Percentiles rank a stretch among this genome's conserved stretches.
Conservation (phyloP, 2,113 vertebrate genomes). For the Rissa tridactyla region DNA sequence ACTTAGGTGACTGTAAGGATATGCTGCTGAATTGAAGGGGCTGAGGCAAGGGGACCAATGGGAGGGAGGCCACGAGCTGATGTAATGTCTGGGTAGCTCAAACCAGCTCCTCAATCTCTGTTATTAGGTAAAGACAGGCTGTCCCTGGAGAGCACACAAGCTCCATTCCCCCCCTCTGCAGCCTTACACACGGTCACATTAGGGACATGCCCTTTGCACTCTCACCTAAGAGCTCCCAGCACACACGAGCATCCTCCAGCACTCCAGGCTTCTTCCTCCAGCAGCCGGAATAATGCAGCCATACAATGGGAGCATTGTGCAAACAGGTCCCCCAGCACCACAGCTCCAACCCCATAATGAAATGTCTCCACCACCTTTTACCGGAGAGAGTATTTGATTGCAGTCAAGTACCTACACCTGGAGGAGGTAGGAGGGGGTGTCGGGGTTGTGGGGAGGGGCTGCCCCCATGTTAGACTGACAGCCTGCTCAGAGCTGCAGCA, state of each 20-base stretch:
- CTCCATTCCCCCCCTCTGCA: neutral
- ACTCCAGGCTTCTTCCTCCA: neutral
- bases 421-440: neutral
- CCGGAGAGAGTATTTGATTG: neutral
- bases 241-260: neutral
- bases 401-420: neutral
- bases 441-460: neutral
- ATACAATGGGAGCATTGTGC: neutral
- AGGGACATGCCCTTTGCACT: slow-evolving; percentile 18
- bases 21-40: neutral
- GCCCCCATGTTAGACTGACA: neutral
- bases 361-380: neutral
- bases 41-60: neutral
- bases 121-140: neutral
- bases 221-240: neutral
- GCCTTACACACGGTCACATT: neutral
- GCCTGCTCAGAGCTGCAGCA: neutral
- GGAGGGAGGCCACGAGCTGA: neutral
- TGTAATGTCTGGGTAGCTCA: slow-evolving; percentile 47
- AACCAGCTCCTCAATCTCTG: slow-evolving; percentile 34
- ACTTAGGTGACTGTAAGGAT: neutral
- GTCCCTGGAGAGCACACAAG: neutral
- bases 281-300: neutral
- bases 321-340: neutral
- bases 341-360: neutral